Evolutionary conservation across 1,140 invertebrate species (phyloP).

Genomic region (Nomia melanderi): DNA sequence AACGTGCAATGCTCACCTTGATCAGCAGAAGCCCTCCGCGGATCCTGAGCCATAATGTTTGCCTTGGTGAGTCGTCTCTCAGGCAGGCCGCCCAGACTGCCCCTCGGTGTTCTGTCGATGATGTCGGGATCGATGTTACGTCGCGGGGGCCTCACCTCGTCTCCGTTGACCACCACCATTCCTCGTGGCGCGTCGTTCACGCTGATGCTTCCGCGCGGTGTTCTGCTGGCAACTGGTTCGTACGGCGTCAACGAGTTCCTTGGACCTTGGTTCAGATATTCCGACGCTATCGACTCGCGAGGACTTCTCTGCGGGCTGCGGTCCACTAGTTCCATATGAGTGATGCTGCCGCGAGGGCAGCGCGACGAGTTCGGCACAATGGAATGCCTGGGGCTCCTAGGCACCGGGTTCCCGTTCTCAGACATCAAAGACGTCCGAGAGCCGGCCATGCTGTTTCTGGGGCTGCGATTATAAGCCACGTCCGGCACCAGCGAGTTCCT

Average conservation of each 20-base stretch:
- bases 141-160: constrained; percentile 83
- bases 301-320: constrained; percentile 78
- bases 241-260: constrained; percentile 82
- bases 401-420: constrained; percentile 64
- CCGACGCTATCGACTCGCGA: constrained; percentile 82
- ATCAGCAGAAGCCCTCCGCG: constrained; percentile 84
- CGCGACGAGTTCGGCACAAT: constrained; percentile 82
- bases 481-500: constrained; percentile 82
- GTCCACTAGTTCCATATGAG: constrained; percentile 71
- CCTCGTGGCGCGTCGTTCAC: constrained; percentile 80
- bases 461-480: constrained; percentile 83
- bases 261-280: constrained; percentile 80
- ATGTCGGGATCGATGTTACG: constrained; percentile 81
- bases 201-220: constrained; percentile 83
- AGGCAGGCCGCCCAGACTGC: constrained; percentile 79
- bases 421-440: constrained; percentile 67
- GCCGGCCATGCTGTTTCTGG: constrained; percentile 84
- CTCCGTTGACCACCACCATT: constrained; percentile 75
- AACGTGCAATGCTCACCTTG: constrained; percentile 68
- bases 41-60: constrained; percentile 84
- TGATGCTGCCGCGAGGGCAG: constrained; percentile 81
- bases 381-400: constrained; percentile 83
- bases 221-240: constrained; percentile 75
- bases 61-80: constrained; percentile 82
- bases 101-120: constrained; percentile 80